These are phyloP conservation scores for Mormyrus lacerda DNA, from an alignment of 2,113 vertebrate species.

Conservation along the genomic window DNA sequence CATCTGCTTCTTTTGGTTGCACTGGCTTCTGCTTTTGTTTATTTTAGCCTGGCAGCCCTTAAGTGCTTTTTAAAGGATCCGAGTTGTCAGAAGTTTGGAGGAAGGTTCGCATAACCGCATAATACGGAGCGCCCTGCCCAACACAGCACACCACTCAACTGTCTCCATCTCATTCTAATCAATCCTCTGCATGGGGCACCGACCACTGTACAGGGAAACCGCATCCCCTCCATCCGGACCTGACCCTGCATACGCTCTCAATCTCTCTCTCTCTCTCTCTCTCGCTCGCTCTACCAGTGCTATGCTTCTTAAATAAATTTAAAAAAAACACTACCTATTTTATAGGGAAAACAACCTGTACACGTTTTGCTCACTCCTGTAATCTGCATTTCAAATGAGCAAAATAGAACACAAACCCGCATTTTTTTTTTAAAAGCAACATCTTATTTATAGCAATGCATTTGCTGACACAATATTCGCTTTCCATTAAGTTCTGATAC, in stretches of 20 bases:
- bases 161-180: background rate
- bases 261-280: background rate
- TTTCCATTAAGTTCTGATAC: background rate
- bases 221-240: background rate
- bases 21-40: background rate
- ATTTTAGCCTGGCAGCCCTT: background rate
- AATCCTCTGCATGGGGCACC: constrained; percentile 2
- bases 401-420: background rate
- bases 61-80: background rate
- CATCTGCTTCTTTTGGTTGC: background rate
- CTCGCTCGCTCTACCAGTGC: background rate
- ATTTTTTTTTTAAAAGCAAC: background rate
- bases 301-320: background rate
- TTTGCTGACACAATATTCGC: background rate
- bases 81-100: background rate
- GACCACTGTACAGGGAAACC: background rate
- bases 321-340: background rate
- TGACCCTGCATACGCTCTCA: background rate
- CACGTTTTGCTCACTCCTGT: background rate
- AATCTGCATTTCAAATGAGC: background rate
- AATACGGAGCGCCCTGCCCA: background rate
- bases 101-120: background rate
- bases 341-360: background rate
- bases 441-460: background rate
- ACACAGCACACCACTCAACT: background rate